Evolutionary conservation across 2,888 invertebrate species (phyloP).

Genomic region (Caenorhabditis sp.): DNA sequence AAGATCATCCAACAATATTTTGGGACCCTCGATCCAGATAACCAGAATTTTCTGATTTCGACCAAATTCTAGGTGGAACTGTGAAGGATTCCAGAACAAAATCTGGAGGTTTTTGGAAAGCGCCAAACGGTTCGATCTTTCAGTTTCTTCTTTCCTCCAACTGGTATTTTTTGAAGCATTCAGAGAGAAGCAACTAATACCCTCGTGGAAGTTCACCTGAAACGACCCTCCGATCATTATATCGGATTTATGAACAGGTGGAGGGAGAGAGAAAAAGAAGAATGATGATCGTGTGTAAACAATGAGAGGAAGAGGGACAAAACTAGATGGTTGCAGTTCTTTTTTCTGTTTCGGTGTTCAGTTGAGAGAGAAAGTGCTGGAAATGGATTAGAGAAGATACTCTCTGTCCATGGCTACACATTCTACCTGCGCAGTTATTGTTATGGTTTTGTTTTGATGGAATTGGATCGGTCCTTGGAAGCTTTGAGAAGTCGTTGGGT

Average conservation of each 20-base stretch:
- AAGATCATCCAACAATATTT: no score
- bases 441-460: neutral
- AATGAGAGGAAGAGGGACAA: conserved; percentile 22
- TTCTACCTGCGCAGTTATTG: neutral
- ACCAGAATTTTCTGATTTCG: no score
- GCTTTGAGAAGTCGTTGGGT: no score
- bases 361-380: conserved; percentile 22
- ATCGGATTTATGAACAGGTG: conserved; percentile 53
- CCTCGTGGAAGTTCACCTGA: conserved; percentile 14
- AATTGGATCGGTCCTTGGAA: no score
- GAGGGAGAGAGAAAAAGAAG: conserved; percentile 16
- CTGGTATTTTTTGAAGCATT: no score
- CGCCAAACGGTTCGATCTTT: no score
- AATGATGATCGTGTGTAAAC: conserved; percentile 33
- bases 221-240: conserved; percentile 49
- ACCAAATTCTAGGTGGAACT: no score
- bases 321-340: conserved; percentile 47
- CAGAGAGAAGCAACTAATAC: conserved; percentile 29
- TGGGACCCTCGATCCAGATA: no score
- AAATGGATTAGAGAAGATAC: conserved; percentile 48
- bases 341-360: neutral
- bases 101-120: no score
- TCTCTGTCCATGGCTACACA: neutral
- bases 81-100: no score
- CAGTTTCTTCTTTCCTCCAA: no score